A percentile compares a stretch with the other conserved stretches of the same genome.
Evolutionary conservation across 2,888 invertebrate species (phyloP).

Genomic region (Platynereis dumerilii): DNA sequence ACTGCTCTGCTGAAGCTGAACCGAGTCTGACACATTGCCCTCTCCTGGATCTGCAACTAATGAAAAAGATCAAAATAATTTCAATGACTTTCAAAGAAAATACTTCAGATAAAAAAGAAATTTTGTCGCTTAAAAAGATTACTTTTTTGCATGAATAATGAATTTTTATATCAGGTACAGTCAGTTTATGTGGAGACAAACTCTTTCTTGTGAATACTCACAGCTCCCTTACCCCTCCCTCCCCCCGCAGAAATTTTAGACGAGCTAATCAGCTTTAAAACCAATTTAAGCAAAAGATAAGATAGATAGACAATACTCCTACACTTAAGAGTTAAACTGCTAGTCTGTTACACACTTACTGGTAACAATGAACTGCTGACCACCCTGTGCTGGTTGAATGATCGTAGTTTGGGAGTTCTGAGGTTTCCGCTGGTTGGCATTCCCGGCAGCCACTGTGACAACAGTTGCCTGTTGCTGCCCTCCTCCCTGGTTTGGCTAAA

Average conservation of each 20-base stretch:
- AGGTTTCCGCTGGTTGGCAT: conserved; percentile 7
- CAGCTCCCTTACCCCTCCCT: no score
- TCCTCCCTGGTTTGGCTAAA: conserved; percentile 8
- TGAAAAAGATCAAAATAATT: conserved; percentile 2
- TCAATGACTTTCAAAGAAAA: neutral
- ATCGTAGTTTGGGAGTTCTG: conserved; percentile 45
- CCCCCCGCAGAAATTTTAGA: no score
- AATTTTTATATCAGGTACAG: no score
- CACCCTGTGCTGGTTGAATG: conserved; percentile 58
- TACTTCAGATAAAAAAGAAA: neutral
- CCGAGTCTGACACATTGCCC: conserved; percentile 63
- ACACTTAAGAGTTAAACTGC: no score
- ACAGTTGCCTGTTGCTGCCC: conserved; percentile 2
- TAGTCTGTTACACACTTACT: no score
- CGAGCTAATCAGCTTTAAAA: no score
- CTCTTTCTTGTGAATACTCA: no score
- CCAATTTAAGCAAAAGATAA: no score
- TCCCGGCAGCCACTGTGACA: conserved; percentile 7
- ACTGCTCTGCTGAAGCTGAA: conserved; percentile 61
- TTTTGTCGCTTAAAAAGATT: no score
- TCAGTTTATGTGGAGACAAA: no score
- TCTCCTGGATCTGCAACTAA: conserved; percentile 27
- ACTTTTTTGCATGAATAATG: no score
- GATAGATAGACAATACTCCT: no score
- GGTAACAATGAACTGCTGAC: conserved; percentile 61